These are phyloP conservation scores for Caenorhabditis macrosperma DNA, from an alignment of 2,888 invertebrate species.

Conservation along the genomic window DNA sequence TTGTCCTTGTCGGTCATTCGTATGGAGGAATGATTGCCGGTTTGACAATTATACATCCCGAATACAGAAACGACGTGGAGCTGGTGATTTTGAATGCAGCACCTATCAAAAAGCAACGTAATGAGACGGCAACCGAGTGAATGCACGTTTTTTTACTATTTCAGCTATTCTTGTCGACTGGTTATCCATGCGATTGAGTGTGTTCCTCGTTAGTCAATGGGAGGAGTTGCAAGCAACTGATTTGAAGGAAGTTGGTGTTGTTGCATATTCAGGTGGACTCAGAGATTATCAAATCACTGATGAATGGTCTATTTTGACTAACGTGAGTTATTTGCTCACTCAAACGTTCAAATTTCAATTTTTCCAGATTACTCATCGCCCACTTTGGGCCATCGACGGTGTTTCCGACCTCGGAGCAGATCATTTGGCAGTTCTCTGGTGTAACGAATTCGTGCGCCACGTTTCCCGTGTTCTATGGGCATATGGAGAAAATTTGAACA, in stretches of 20 bases:
- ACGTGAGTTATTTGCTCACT: constrained; percentile 4
- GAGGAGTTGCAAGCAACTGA: constrained; percentile 1
- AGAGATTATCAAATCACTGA: constrained; percentile 71
- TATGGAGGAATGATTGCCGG: constrained; percentile 65
- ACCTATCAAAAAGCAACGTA: constrained; percentile 58
- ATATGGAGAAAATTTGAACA: constrained; percentile 55
- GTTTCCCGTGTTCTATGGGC: constrained; percentile 66
- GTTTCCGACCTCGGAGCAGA: constrained; percentile 70
- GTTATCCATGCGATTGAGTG: constrained; percentile 12
- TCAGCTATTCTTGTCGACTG: constrained; percentile 58
- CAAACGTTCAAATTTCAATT: too few species aligned
- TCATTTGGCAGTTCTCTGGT: constrained; percentile 80
- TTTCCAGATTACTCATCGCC: constrained; percentile 34
- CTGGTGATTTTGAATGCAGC: constrained; percentile 58
- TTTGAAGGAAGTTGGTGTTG: constrained; percentile 61
- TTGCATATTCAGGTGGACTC: constrained; percentile 74
- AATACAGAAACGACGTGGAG: constrained; percentile 48
- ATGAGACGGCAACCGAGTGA: neutral
- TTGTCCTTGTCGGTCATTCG: constrained; percentile 67
- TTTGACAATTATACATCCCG: constrained; percentile 25
- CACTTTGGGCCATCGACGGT: constrained; percentile 57
- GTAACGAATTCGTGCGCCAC: constrained; percentile 78
- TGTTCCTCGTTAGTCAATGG: constrained; percentile 27
- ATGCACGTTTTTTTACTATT: constrained; percentile 9
- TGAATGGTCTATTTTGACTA: constrained; percentile 30